phyloP scores from a whole-genome alignment of 1,140 invertebrate genomes.

The Cherax destructor region DNA sequence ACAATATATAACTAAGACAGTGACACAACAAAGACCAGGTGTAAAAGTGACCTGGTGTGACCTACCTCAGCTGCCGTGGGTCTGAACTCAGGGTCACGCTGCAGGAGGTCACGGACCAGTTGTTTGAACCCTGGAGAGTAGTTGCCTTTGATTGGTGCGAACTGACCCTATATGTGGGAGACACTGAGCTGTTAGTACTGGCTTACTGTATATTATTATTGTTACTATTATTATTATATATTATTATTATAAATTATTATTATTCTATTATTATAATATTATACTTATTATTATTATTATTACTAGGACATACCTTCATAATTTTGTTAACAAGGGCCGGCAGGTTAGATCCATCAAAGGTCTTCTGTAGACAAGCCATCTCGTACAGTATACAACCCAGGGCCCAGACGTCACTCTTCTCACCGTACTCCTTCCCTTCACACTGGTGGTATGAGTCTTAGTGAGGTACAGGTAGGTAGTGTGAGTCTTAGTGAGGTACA shows the following conservation, averaged over 20 bases:
- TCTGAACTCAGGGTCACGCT: slow-evolving; percentile 81
- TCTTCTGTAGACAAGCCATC: slow-evolving; percentile 86
- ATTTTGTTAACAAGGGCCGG: slow-evolving; percentile 87
- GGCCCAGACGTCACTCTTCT: slow-evolving; percentile 89
- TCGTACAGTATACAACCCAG: slow-evolving; percentile 88
- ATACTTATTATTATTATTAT: not conserved
- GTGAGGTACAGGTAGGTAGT: not conserved
- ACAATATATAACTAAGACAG: not conserved
- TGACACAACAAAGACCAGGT: not conserved
- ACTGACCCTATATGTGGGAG: slow-evolving; percentile 75
- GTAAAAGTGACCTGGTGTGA: slow-evolving; percentile 73
- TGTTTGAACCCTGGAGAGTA: slow-evolving; percentile 83
- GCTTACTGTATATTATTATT: too few species aligned
- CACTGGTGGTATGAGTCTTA: slow-evolving; percentile 40
- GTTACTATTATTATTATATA: too few species aligned
- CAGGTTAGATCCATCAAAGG: slow-evolving; percentile 86
- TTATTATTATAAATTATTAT: not conserved
- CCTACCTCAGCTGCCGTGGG: slow-evolving; percentile 79
- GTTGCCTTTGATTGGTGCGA: slow-evolving; percentile 79
- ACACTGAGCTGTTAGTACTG: too few species aligned
- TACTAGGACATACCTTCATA: slow-evolving; percentile 77
- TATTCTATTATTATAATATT: not conserved
- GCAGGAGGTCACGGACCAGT: slow-evolving; percentile 81
- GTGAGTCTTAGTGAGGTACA: too few species aligned
- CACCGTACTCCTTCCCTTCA: slow-evolving; percentile 80